These are phyloP conservation scores for Omphaloscelis lunosa DNA, from an alignment of 2,888 invertebrate genomes.

Conservation along the genomic window DNA sequence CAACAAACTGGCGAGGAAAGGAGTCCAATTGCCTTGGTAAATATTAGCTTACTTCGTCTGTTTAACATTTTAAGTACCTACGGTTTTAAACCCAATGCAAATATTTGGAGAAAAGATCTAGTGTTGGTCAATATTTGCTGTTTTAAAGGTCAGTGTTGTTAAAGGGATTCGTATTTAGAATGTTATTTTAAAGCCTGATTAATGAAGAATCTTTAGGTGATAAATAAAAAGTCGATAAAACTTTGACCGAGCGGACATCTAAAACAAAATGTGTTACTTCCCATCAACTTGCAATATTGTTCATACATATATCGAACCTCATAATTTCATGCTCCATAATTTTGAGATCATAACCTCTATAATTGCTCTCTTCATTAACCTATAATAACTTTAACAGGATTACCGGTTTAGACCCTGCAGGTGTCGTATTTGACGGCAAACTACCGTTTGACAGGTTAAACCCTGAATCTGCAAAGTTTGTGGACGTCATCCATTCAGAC, in stretches of 20 bases:
- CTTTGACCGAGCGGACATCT: background rate
- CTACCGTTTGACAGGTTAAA: conserved; percentile 72
- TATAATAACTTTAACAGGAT: conserved; percentile 75
- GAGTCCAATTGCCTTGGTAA: conserved; percentile 80
- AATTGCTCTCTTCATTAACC: conserved; percentile 12
- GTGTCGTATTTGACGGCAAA: conserved; percentile 78
- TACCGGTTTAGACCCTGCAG: conserved; percentile 84
- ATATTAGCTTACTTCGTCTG: conserved; percentile 48
- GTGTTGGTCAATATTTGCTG: conserved; percentile 42
- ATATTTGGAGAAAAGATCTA: conserved; percentile 43
- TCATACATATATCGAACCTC: background rate
- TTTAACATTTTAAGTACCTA: conserved; percentile 35
- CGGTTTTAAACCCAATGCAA: conserved; percentile 26
- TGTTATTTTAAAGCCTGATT: conserved; percentile 13
- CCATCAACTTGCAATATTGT: background rate
- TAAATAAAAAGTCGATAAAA: background rate
- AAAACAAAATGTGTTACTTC: background rate
- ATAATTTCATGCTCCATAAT: background rate
- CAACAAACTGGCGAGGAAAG: conserved; percentile 75
- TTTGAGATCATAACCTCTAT: background rate
- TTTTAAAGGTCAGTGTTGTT: conserved; percentile 21
- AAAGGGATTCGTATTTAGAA: conserved; percentile 6
- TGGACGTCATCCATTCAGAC: conserved; percentile 82
- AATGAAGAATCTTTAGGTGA: background rate
- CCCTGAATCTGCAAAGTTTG: conserved; percentile 77